These are phyloP conservation scores for Eupithecia pulchellata DNA, from an alignment of 2,888 invertebrate genomes.

Conservation along the genomic window DNA sequence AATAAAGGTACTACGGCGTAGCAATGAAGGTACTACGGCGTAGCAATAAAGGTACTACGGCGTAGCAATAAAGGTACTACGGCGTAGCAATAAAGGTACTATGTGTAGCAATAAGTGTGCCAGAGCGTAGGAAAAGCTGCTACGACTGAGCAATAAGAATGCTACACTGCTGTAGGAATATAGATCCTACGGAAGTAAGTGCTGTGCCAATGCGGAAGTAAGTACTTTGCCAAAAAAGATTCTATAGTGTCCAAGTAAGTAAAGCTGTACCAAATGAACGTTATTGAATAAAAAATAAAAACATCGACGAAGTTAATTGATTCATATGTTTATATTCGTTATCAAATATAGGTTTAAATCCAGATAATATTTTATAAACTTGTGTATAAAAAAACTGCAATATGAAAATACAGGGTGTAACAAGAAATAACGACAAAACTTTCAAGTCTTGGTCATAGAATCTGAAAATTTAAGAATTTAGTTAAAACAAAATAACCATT, in stretches of 20 bases:
- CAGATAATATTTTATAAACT: background rate
- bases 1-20: background rate
- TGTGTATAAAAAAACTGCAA: background rate
- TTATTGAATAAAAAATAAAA: too few relatives aligned
- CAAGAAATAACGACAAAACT: too few relatives aligned
- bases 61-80: background rate
- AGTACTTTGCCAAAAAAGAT: background rate
- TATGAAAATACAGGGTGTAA: too few relatives aligned
- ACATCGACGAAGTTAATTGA: too few relatives aligned
- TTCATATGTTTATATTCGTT: too few relatives aligned
- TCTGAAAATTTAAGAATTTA: too few relatives aligned
- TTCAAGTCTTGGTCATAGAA: too few relatives aligned
- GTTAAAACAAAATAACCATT: too few relatives aligned
- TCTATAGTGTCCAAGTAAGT: background rate
- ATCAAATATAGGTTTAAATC: background rate
- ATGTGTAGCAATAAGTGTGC: background rate
- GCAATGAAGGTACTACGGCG: background rate
- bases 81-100: background rate
- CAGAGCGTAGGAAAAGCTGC: background rate
- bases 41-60: background rate
- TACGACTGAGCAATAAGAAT: background rate
- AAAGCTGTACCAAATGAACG: background rate
- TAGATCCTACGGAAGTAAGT: background rate
- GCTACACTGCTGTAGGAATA: background rate
- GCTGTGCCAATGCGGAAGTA: background rate